Percentiles rank a stretch among this genome's conserved stretches.
Conservation (phyloP, 2,888 invertebrate species). For the Troilus luridus region DNA sequence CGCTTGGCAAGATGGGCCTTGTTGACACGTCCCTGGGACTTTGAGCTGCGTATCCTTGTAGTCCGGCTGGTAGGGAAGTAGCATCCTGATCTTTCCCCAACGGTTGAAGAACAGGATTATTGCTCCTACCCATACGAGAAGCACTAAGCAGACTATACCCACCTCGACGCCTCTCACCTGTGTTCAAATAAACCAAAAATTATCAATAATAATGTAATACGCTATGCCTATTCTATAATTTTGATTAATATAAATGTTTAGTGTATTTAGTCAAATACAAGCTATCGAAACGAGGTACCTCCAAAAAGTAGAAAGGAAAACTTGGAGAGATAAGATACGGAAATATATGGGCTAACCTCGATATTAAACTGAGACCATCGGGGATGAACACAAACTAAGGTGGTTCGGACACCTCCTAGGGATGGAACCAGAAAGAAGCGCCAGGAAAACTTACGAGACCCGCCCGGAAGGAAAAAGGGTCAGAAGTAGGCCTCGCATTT, state of each 20-base stretch:
- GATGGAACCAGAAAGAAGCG: no score
- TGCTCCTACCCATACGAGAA: conserved; percentile 89
- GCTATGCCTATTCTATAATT: background rate
- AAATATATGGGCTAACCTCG: no score
- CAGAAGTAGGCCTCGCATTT: no score
- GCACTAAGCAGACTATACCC: conserved; percentile 86
- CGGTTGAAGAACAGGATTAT: conserved; percentile 89
- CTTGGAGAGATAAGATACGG: no score
- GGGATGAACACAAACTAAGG: no score
- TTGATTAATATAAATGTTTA: background rate
- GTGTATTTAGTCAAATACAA: no score
- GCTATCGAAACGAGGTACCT: no score
- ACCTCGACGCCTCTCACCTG: conserved; percentile 92
- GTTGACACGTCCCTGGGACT: conserved; percentile 80
- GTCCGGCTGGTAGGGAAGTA: conserved; percentile 91
- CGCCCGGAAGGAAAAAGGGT: no score
- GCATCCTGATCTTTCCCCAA: conserved; percentile 92
- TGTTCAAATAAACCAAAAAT: background rate
- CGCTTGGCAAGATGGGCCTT: conserved; percentile 72
- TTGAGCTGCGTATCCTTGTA: conserved; percentile 91
- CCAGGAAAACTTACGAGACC: no score
- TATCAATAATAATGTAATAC: background rate
- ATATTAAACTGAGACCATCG: no score
- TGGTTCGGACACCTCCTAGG: no score
- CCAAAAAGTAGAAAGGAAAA: no score